These are phyloP conservation scores for Chamaetylas fuelleborni DNA, from an alignment of 2,113 vertebrate species.

Conservation along the genomic window DNA sequence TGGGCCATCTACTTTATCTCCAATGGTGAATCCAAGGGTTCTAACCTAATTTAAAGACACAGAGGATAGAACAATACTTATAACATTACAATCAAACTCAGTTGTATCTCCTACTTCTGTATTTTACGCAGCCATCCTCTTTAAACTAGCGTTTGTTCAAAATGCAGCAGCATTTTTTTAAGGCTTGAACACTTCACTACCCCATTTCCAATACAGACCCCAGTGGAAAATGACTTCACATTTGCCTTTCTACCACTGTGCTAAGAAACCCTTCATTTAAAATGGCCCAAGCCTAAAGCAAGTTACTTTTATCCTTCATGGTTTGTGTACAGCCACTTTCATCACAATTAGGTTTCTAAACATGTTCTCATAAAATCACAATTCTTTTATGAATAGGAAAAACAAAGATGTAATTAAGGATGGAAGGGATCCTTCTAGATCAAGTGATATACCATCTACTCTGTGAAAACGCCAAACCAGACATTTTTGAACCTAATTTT, in stretches of 20 bases:
- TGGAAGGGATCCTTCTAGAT: neutral
- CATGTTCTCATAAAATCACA: neutral
- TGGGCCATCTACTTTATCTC: constrained; percentile 88
- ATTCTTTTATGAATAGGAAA: neutral
- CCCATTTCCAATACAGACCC: neutral
- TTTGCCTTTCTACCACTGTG: neutral
- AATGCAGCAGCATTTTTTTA: neutral
- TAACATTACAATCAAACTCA: neutral
- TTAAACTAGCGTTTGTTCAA: neutral
- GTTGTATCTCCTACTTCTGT: fast-evolving
- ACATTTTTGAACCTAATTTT: neutral
- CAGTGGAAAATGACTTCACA: fast-evolving
- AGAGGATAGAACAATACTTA: neutral
- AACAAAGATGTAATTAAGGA: neutral
- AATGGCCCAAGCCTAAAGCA: neutral
- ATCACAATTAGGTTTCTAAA: neutral
- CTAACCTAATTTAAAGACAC: constrained; percentile 76
- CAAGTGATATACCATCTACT: neutral
- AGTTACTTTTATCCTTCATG: neutral
- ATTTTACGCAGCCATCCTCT: neutral
- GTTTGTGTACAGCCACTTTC: neutral
- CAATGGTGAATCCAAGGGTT: constrained; percentile 88
- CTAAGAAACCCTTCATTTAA: neutral
- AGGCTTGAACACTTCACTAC: neutral
- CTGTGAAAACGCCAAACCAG: neutral